Percentiles rank a stretch among this genome's conserved stretches.
Evolutionary conservation across 2,797 vertebrate species (phyloP).

Genomic region (Argentina silus): DNA sequence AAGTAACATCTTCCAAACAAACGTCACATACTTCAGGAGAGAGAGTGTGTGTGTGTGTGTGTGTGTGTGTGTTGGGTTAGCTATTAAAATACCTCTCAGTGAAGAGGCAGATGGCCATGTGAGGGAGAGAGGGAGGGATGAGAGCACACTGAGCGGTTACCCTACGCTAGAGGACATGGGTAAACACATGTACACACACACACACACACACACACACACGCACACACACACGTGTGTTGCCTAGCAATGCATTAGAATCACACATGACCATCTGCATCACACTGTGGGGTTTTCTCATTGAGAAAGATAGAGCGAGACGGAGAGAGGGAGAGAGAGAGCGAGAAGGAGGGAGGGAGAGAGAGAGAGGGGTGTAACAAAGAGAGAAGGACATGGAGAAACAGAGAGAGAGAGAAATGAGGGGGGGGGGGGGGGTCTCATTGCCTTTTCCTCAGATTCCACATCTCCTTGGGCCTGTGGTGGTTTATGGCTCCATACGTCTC

Average conservation of each 20-base stretch:
- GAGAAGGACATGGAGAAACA: background rate
- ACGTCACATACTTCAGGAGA: too few species aligned
- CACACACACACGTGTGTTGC: background rate
- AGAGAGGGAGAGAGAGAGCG: background rate
- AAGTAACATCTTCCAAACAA: too few species aligned
- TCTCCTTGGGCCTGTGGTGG: constrained; percentile 1
- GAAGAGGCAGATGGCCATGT: background rate
- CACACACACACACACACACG: background rate
- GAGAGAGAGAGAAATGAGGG: background rate
- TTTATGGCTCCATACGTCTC: constrained; percentile 33
- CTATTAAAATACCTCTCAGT: too few species aligned
- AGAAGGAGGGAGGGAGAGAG: background rate
- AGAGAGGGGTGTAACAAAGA: background rate
- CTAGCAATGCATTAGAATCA: constrained; percentile 14
- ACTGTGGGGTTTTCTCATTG: background rate
- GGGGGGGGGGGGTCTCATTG: background rate
- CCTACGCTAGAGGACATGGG: constrained; percentile 29
- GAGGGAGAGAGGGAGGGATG: background rate
- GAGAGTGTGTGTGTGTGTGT: too few species aligned
- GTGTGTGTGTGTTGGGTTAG: too few species aligned
- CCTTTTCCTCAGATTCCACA: constrained; percentile 22
- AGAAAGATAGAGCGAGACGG: background rate
- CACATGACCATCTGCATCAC: constrained; percentile 33
- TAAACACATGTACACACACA: background rate
- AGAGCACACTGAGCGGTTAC: constrained; percentile 25